Conservation (phyloP, 2,113 vertebrate species). For the Serinus canaria region DNA sequence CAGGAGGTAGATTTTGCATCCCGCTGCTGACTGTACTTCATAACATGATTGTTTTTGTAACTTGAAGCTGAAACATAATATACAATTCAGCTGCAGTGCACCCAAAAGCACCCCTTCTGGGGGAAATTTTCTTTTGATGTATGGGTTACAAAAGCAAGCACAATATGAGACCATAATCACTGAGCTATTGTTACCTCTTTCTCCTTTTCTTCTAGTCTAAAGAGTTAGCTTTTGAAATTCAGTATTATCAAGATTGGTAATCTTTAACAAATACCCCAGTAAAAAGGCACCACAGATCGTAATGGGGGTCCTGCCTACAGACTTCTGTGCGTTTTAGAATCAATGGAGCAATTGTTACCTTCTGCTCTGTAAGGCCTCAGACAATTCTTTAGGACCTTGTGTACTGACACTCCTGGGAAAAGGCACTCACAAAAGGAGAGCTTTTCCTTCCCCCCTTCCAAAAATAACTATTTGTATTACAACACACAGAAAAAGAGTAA, state of each 20-base stretch:
- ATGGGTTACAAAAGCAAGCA: constrained; percentile 33
- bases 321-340: constrained; percentile 65
- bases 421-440: constrained; percentile 34
- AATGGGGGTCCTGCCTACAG: constrained; percentile 62
- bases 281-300: constrained; percentile 48
- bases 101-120: constrained; percentile 17
- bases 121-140: constrained; percentile 62
- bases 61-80: constrained; percentile 41
- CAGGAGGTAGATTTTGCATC: constrained; percentile 21
- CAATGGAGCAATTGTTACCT: constrained; percentile 74
- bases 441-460: background rate
- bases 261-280: constrained; percentile 71
- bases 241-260: constrained; percentile 67
- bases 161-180: constrained; percentile 37
- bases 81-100: constrained; percentile 14
- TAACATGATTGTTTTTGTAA: constrained; percentile 58
- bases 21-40: constrained; percentile 26
- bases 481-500: background rate
- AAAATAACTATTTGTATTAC: constrained; percentile 51
- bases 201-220: constrained; percentile 56
- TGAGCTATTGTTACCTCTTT: constrained; percentile 61
- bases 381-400: constrained; percentile 60
- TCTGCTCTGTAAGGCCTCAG: constrained; percentile 64
- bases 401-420: constrained; percentile 71
- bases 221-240: constrained; percentile 72